These are phyloP conservation scores for Heliconius nattereri DNA, from an alignment of 1,140 invertebrate genomes.

Conservation along the genomic window DNA sequence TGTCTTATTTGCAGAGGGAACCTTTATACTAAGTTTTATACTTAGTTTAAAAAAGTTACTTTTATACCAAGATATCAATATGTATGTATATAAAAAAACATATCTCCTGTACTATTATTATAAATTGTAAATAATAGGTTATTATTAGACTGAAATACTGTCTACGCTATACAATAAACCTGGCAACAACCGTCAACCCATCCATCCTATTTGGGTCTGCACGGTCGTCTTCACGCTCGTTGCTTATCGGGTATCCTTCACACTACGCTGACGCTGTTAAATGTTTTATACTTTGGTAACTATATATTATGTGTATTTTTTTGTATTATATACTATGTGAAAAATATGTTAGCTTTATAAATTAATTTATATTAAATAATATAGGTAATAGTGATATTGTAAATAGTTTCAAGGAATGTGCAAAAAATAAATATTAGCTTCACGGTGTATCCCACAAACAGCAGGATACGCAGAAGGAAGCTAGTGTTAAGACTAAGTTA, in stretches of 20 bases:
- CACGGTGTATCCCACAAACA: neutral
- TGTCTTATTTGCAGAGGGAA: too few relatives aligned
- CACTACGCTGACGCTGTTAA: conserved; percentile 18
- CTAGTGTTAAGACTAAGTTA: neutral
- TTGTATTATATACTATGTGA: neutral
- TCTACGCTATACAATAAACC: neutral
- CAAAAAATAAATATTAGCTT: neutral
- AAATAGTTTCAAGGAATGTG: too few relatives aligned
- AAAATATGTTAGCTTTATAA: too few relatives aligned
- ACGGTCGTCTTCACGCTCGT: conserved; percentile 22
- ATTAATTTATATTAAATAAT: too few relatives aligned
- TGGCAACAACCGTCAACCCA: neutral
- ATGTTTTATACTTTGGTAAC: neutral
- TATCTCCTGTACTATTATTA: too few relatives aligned
- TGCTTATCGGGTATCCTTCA: conserved; percentile 20
- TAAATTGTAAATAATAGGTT: too few relatives aligned
- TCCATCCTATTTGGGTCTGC: conserved; percentile 16
- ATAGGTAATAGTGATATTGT: too few relatives aligned
- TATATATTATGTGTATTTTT: neutral
- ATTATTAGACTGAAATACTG: too few relatives aligned
- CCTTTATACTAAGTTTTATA: too few relatives aligned
- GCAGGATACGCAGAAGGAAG: neutral
- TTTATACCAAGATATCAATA: too few relatives aligned
- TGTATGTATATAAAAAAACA: too few relatives aligned
- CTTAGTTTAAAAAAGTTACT: too few relatives aligned